Conservation (phyloP, 2,113 vertebrate species). For the Neomonachus schauinslandi region DNA sequence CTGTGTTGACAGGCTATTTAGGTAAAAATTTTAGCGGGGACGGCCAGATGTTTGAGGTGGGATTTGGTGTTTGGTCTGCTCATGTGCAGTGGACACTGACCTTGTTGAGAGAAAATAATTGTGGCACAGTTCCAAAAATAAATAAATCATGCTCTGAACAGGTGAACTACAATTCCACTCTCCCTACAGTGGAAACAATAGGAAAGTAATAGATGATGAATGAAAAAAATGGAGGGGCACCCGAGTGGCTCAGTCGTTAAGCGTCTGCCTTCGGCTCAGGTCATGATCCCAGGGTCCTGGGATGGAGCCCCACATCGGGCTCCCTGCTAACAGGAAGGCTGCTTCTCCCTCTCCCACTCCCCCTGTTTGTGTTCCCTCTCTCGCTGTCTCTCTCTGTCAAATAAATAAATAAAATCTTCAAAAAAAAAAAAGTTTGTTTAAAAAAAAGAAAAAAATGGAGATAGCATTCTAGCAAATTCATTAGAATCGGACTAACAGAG, state of each 20-base stretch:
- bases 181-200: not conserved
- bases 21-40: not conserved
- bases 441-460: conserved; percentile 42
- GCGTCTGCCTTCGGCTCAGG: too few species aligned
- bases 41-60: not conserved
- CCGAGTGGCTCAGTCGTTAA: too few species aligned
- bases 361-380: too few species aligned
- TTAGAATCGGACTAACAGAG: conserved; percentile 36
- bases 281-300: too few species aligned
- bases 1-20: conserved; percentile 3
- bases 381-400: too few species aligned
- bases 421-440: too few species aligned
- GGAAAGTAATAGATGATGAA: not conserved
- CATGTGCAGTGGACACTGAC: not conserved
- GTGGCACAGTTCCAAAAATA: not conserved
- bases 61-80: not conserved
- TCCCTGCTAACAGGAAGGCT: too few species aligned
- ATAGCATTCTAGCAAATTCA: conserved; percentile 17
- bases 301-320: too few species aligned
- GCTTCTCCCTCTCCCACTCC: too few species aligned
- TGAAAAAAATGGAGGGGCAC: not conserved
- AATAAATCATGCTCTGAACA: not conserved
- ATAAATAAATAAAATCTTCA: too few species aligned
- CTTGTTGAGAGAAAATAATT: not conserved
- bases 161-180: not conserved